phyloP scores from a whole-genome alignment of 2,888 invertebrate genomes.

The Calephelis perditalis region DNA sequence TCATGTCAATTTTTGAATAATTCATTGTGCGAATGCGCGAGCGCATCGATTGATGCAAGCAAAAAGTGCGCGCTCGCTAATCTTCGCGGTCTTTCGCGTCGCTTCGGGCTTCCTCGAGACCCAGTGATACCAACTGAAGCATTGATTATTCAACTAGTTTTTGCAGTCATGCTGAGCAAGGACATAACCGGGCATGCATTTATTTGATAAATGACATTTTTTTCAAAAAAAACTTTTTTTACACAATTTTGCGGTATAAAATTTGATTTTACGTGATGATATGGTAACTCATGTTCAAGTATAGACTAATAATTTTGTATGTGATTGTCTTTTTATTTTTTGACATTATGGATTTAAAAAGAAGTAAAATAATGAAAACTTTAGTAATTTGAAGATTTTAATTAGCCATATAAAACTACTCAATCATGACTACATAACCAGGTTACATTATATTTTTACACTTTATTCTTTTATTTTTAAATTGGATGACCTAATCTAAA shows the following conservation, averaged over 20 bases:
- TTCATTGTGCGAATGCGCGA: constrained; percentile 77
- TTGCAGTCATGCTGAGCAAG: constrained; percentile 74
- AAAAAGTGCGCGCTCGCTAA: constrained; percentile 75
- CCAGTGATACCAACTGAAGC: constrained; percentile 66
- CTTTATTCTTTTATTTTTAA: too few species aligned
- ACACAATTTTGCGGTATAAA: constrained; percentile 59
- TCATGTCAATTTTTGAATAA: constrained; percentile 79
- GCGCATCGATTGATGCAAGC: constrained; percentile 78
- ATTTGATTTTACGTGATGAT: constrained; percentile 1
- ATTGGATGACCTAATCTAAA: too few species aligned
- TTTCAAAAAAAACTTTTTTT: constrained; percentile 48
- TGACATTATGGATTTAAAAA: too few species aligned
- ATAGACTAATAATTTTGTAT: not conserved
- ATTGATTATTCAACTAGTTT: constrained; percentile 76
- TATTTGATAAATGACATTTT: constrained; percentile 74
- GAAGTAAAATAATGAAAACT: too few species aligned
- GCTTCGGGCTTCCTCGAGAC: constrained; percentile 54
- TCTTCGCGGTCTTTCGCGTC: constrained; percentile 70
- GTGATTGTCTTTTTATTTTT: too few species aligned
- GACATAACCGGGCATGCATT: constrained; percentile 70
- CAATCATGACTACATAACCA: too few species aligned
- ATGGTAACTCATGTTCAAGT: not conserved
- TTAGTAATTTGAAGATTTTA: too few species aligned
- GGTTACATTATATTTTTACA: too few species aligned
- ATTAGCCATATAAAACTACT: too few species aligned